Base-by-base conservation (phyloP, 2,797 vertebrate species). In the Notolabrus celidotus region DNA sequence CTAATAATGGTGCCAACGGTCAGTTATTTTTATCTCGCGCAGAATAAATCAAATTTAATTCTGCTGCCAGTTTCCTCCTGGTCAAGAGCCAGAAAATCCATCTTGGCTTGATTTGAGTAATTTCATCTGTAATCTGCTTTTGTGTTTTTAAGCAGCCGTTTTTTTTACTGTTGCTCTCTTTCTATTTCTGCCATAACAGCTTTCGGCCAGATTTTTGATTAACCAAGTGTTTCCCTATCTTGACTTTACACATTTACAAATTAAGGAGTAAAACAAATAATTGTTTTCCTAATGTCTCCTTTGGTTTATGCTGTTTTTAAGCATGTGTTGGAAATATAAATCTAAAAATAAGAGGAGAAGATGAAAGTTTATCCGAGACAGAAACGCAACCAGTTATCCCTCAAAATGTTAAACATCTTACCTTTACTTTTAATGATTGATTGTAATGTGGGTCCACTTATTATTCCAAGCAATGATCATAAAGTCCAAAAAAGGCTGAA, bases 21-120 rank as follows among this genome's bases (percentile, higher is more conserved):
- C 29, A 11, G 6, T 60, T 16, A 23, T 55, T 70, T 51, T 49
- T 27, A 52, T 54, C 55, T 34, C 0, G 3, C 27, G 29, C n/a
- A 22, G 29, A 52, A 27, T 7, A 15, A 20, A 39, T 2, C n/a
- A 42, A 34, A 34, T 9, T 7, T 19, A n/a, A 38, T 8, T 7
- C 22, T 9, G n/a, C 31, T 10, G 2, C 39, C 25, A 50, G 27
- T 68, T 25, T 68, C 49, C 58, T 60, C 16, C 10, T 51, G 19
- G 23, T 53, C 20, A 51, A 51, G 31, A 45, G 22, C 7, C 14
- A 7, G 20, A 49, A 39, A 20, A 4, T 47, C 22, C 31, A 12
- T 47, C 42, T 12, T 9, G 0, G 11, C 34, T 11, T 10, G 14
- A 36, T 36, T 36, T 36, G 34, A 36, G 8, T 14, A 36, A 36